Evolutionary conservation across 2,797 vertebrate species (phyloP).

Genomic region (Brachyrhaphis roseni): DNA sequence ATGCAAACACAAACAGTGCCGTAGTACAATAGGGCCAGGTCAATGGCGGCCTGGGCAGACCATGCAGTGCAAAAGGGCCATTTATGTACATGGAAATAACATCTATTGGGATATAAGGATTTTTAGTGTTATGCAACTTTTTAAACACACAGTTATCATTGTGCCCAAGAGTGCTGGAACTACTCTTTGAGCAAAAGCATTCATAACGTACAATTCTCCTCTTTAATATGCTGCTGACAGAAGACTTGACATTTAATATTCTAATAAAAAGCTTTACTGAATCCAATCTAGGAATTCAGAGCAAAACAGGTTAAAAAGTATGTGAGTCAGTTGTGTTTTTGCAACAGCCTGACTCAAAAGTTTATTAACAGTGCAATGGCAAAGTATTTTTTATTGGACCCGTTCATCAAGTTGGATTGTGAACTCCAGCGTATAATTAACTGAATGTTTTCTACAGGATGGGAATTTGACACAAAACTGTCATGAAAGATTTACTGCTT

Average conservation of each 20-base stretch:
- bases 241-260: conserved; percentile 56
- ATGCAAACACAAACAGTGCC: too few relatives aligned
- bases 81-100: not conserved
- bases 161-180: not conserved
- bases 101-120: not conserved
- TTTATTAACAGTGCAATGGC: conserved; percentile 42
- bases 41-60: too few relatives aligned
- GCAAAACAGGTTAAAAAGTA: conserved; percentile 22
- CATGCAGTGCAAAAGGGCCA: too few relatives aligned
- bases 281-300: conserved; percentile 2
- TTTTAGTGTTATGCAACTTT: not conserved
- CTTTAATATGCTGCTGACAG: conserved; percentile 61
- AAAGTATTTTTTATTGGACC: conserved; percentile 27
- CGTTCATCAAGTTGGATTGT: conserved; percentile 21
- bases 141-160: not conserved
- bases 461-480: conserved; percentile 44
- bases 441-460: conserved; percentile 36
- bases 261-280: conserved; percentile 42
- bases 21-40: too few relatives aligned
- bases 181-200: conserved; percentile 32
- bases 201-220: conserved; percentile 41
- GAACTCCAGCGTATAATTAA: conserved; percentile 41
- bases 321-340: conserved; percentile 17
- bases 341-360: conserved; percentile 17
- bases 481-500: conserved; percentile 59